Evolutionary conservation across 1,140 invertebrate genomes (phyloP), one percentile per base, ranked within the genome.

Genomic region (Nylanderia fulva): DNA sequence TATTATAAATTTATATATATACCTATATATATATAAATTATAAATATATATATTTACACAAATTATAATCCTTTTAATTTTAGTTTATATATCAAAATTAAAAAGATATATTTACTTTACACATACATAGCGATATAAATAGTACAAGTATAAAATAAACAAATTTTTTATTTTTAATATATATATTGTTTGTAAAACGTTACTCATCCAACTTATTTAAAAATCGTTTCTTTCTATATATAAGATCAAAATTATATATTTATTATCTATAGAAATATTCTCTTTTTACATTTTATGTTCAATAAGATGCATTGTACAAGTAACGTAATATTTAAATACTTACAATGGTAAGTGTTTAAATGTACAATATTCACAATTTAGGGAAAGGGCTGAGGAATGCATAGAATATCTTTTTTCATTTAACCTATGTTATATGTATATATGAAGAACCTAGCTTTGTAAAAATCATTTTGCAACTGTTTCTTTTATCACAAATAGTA

Each of bases 241-340:
- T 69, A 77, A 75, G 11, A 86, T 90, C 64, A 90, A 90, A 92
- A 89, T 90, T 88, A 90, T 87, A 87, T 71, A 90, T 91, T 91
- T 85, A 89, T 91, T 90, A 84, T 68, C 75, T 61, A 86, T 56
- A 87, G 61, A 71, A 61, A 76, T 68, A 83, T n/a, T 84, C 80
- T 24, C 74, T 89, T 90, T 90, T 89, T 87, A 85, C 72, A 87
- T 71, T 86, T 84, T 72, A 80, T 68, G 69, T 29, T 64, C 61
- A 84, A 39, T 56, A 76, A 86, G 77, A 80, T 45, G 39, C 21
- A 45, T 13, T 58, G 58, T 79, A 90, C 87, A 88, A 54, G 72
- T 84, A 83, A 48, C 52, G 27, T 45, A 66, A 27, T 71, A 58
- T 72, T 82, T 82, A 48, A 87, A 69, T 88, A 88, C 64, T 84